phyloP scores from a whole-genome alignment of 2,797 vertebrate species.

The Erithacus rubecula region DNA sequence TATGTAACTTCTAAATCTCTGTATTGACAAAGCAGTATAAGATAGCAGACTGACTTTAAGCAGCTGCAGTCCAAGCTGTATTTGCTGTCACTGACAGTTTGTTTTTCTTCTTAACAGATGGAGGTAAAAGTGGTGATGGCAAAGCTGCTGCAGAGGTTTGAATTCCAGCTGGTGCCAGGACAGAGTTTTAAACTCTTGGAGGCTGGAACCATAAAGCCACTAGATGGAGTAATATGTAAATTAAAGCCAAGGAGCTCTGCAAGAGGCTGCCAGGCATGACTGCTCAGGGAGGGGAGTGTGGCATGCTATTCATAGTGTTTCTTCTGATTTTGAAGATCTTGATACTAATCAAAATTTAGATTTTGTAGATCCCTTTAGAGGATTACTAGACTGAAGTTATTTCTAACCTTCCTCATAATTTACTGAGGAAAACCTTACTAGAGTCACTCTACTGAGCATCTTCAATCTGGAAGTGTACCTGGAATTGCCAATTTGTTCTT shows the following conservation, averaged over 20 bases:
- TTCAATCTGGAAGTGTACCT: background rate
- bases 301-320: background rate
- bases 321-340: background rate
- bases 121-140: conserved; percentile 92
- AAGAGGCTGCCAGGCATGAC: background rate
- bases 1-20: background rate
- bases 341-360: background rate
- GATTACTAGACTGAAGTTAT: background rate
- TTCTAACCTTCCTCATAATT: background rate
- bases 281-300: background rate
- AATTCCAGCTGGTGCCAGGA: conserved; percentile 82
- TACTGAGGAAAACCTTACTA: background rate
- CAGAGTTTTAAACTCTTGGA: conserved; percentile 84
- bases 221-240: conserved; percentile 83
- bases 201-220: conserved; percentile 78
- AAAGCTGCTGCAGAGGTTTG: conserved; percentile 90
- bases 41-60: background rate
- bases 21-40: background rate
- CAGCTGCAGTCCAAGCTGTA: background rate
- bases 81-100: background rate
- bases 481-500: background rate
- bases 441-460: background rate
- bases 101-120: conserved; percentile 77
- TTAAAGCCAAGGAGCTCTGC: conserved; percentile 69
- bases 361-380: background rate